Evolutionary conservation across 2,113 vertebrate genomes (phyloP), one percentile per base, ranked within the genome.

Genomic region (Arvicanthis niloticus): DNA sequence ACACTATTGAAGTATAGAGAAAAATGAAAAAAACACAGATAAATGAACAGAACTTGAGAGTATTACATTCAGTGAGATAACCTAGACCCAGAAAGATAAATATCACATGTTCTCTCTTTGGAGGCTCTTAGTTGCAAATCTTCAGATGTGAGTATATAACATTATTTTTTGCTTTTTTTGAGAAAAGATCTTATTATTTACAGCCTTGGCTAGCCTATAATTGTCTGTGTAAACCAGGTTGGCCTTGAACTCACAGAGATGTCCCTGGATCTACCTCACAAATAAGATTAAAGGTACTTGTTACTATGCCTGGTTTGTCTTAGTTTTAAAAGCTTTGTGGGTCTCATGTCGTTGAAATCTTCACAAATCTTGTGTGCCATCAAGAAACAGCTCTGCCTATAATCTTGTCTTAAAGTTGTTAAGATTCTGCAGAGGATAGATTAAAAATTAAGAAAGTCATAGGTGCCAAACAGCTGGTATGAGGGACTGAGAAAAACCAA

Each of bases 321-420:
- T 92, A 68, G 68, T 87, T 92, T 78, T 87, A 94, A 98, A 94
- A 45, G 56, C 58, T 86, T 88, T 22, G n/a, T 96, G 53, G 8
- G 80, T 96, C 26, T 45, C 88, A n/a, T 60, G 76, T 70, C 19
- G 82, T 31, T 94, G 75, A 93, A 82, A 85, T 84, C 88, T 94
- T 53, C 87, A 72, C 60, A 88, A 96, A 24, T 84, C 42, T n/a
- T 77, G 0, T 12, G 56, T 90, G 42, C 40, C 87, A 85, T 82
- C 53, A 88, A 94, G 73, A 93, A 95, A 70, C 22, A 72, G 2
- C 17, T 91, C 68, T 85, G 34, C 10, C 6, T 73, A 40, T 76
- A 80, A 85, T 92, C 58, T 84, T 56, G 17, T 87, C 40, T 89
- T 78, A 89, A 22, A 68, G 31, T 77, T 75, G 17, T 1, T 40